phyloP scores from a whole-genome alignment of 2,113 vertebrate genomes.

The Megatriorchis doriae region DNA sequence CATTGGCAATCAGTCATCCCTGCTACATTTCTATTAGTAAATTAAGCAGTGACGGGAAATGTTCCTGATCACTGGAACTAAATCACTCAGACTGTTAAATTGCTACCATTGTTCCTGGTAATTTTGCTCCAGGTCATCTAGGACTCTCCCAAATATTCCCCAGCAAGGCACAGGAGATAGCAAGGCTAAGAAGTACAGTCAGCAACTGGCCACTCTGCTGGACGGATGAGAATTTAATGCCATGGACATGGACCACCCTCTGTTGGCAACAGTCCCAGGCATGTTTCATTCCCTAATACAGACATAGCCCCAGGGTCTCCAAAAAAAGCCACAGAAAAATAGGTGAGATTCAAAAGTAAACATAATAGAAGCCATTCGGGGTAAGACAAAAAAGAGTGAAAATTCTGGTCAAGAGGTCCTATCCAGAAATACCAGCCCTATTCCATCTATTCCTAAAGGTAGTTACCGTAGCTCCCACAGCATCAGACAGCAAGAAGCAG shows the following conservation, averaged over 20 bases:
- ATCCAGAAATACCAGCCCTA: background rate
- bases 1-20: background rate
- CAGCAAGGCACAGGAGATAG: background rate
- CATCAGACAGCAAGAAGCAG: background rate
- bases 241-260: background rate
- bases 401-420: background rate
- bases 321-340: background rate
- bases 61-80: background rate
- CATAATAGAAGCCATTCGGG: background rate
- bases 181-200: background rate
- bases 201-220: background rate
- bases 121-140: background rate
- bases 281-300: background rate
- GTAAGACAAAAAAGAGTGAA: background rate
- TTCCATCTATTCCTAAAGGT: background rate
- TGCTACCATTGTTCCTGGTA: rapidly evolving
- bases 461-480: background rate
- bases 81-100: background rate
- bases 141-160: background rate
- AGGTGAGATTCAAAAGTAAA: background rate
- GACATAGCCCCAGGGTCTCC: background rate
- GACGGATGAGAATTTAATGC: background rate
- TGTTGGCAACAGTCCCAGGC: background rate
- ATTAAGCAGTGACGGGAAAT: background rate
- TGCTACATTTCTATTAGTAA: background rate